Evolutionary conservation across 2,888 invertebrate species (phyloP).

Genomic region (Limenitis camilla): DNA sequence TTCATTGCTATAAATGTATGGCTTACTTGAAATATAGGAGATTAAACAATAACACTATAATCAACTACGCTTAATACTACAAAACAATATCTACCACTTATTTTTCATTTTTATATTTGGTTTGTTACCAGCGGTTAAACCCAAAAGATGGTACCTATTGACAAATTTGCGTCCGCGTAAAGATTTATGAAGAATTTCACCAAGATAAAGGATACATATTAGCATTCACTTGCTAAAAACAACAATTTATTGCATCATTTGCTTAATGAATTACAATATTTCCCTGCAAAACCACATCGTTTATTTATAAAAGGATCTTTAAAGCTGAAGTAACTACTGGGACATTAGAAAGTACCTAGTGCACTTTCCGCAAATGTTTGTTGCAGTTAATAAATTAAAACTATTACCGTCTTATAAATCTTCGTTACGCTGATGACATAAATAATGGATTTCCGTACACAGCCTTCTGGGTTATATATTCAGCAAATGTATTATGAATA

Average conservation of each 20-base stretch:
- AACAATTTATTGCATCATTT: slow-evolving; percentile 18
- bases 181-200: neutral
- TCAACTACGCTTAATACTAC: slow-evolving; percentile 1
- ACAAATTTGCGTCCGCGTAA: too few relatives aligned
- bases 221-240: slow-evolving; percentile 10
- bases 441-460: slow-evolving; percentile 17
- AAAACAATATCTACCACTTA: too few relatives aligned
- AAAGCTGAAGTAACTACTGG: slow-evolving; percentile 17
- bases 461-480: slow-evolving; percentile 4
- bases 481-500: slow-evolving; percentile 8
- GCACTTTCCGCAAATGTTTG: slow-evolving; percentile 21
- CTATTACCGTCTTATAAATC: slow-evolving; percentile 19
- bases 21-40: slow-evolving; percentile 15
- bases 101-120: too few relatives aligned
- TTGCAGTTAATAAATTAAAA: slow-evolving; percentile 24
- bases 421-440: slow-evolving; percentile 17
- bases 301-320: slow-evolving; percentile 20
- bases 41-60: slow-evolving; percentile 17
- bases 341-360: slow-evolving; percentile 30
- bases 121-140: too few relatives aligned
- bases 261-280: slow-evolving; percentile 17
- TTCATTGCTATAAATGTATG: slow-evolving; percentile 44
- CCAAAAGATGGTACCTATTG: too few relatives aligned
- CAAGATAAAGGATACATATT: neutral
- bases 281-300: slow-evolving; percentile 23